Evolutionary conservation across 2,888 invertebrate species (phyloP).

Genomic region (Drymonia ruficornis): DNA sequence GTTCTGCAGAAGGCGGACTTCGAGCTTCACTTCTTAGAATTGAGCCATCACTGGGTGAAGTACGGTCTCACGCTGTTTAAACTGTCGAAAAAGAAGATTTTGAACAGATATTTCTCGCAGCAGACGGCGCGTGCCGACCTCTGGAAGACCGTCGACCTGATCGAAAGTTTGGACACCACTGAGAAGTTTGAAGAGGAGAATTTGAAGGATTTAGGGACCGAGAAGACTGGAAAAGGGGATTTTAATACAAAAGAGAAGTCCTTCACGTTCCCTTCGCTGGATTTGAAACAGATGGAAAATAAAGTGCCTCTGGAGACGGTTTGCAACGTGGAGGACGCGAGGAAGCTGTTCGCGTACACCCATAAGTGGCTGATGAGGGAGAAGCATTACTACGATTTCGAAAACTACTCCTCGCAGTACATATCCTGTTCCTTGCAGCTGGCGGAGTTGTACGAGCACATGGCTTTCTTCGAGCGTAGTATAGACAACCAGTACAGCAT

Average conservation of each 20-base stretch:
- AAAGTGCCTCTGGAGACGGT: constrained; percentile 60
- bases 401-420: constrained; percentile 84
- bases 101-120: constrained; percentile 69
- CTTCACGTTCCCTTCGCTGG: constrained; percentile 64
- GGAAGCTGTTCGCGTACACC: constrained; percentile 81
- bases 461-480: constrained; percentile 90
- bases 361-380: constrained; percentile 86
- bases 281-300: constrained; percentile 66
- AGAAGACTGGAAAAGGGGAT: constrained; percentile 69
- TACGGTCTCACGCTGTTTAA: constrained; percentile 85
- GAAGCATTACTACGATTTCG: constrained; percentile 83
- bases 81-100: constrained; percentile 78
- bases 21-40: constrained; percentile 74
- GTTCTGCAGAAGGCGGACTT: constrained; percentile 69
- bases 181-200: constrained; percentile 63
- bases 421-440: constrained; percentile 85
- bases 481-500: constrained; percentile 85
- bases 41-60: constrained; percentile 86
- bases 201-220: constrained; percentile 61
- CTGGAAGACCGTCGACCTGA: constrained; percentile 68
- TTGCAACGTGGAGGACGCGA: constrained; percentile 73
- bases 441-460: constrained; percentile 87
- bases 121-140: constrained; percentile 58
- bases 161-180: constrained; percentile 38
- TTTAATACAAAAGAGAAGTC: constrained; percentile 46